A percentile compares a stretch with the other conserved stretches of the same genome.
phyloP scores from a whole-genome alignment of 2,888 invertebrate species.

The Nemapogon koenigi region DNA sequence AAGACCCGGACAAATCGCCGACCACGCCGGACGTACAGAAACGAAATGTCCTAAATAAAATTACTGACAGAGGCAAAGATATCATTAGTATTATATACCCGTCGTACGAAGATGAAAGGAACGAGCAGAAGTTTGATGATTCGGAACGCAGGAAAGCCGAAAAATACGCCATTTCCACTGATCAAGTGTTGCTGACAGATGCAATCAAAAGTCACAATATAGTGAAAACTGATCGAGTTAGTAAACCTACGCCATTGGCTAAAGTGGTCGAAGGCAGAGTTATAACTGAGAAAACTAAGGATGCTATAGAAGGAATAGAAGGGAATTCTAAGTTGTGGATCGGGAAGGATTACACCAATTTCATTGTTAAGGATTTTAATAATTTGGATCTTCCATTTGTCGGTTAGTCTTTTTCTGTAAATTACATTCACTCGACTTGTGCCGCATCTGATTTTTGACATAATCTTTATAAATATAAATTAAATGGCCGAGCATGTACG shows the following conservation, averaged over 20 bases:
- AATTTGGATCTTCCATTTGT: constrained; percentile 87
- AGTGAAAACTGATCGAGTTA: constrained; percentile 23
- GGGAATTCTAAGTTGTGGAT: constrained; percentile 90
- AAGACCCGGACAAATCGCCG: constrained; percentile 25
- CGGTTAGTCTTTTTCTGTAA: constrained; percentile 43
- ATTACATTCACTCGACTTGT: too few species aligned
- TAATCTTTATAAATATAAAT: too few species aligned
- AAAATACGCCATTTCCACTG: constrained; percentile 48
- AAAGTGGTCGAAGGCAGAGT: constrained; percentile 46
- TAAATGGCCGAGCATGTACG: too few species aligned
- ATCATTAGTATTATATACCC: constrained; percentile 54
- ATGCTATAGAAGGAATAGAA: constrained; percentile 43
- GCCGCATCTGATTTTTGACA: too few species aligned
- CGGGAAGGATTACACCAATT: constrained; percentile 96
- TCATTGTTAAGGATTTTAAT: constrained; percentile 93
- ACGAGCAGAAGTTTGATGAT: constrained; percentile 50
- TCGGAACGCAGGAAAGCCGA: constrained; percentile 52
- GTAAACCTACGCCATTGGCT: constrained; percentile 40
- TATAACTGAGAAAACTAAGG: constrained; percentile 40
- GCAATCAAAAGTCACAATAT: constrained; percentile 22
- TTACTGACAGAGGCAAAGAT: constrained; percentile 49
- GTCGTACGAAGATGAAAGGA: constrained; percentile 43
- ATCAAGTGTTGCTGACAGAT: constrained; percentile 44
- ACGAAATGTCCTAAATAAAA: constrained; percentile 48
- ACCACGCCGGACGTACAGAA: constrained; percentile 36